Evolutionary conservation across 2,797 vertebrate species (phyloP).

Genomic region (Galago senegalensis): DNA sequence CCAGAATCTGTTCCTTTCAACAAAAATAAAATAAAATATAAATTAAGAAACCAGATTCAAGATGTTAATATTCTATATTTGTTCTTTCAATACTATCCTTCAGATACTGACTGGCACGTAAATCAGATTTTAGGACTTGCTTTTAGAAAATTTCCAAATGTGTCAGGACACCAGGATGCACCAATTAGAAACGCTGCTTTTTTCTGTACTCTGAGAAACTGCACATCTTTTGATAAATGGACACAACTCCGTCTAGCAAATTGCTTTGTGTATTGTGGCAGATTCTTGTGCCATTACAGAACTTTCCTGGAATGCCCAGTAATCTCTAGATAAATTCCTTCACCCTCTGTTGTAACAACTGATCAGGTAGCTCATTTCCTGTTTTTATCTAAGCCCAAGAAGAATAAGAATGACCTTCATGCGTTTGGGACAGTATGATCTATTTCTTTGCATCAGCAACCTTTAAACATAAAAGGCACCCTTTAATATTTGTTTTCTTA

Average conservation of each 20-base stretch:
- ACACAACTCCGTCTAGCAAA: conserved; percentile 62
- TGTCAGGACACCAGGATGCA: not conserved
- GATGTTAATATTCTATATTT: not conserved
- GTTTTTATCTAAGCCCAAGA: conserved; percentile 82
- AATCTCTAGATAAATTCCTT: conserved; percentile 81
- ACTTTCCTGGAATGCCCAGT: conserved; percentile 75
- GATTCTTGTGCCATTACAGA: conserved; percentile 80
- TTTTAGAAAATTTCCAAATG: not conserved
- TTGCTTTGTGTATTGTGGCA: conserved; percentile 68
- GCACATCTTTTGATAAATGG: conserved; percentile 71
- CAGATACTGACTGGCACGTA: conserved; percentile 15
- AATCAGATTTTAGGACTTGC: not conserved
- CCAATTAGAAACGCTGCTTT: not conserved
- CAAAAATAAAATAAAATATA: not conserved
- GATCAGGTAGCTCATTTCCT: conserved; percentile 86
- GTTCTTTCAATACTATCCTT: conserved; percentile 1
- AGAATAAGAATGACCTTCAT: conserved; percentile 65
- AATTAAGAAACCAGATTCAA: conserved; percentile 39
- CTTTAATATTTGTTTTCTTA: conserved; percentile 64
- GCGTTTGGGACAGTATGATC: conserved; percentile 67
- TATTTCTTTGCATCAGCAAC: conserved; percentile 49
- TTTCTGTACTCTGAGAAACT: conserved; percentile 45
- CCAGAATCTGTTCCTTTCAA: not conserved
- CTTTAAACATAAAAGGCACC: conserved; percentile 68
- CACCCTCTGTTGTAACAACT: conserved; percentile 80